Evolutionary conservation across 2,113 vertebrate species (phyloP).

Genomic region (Albula goreensis): DNA sequence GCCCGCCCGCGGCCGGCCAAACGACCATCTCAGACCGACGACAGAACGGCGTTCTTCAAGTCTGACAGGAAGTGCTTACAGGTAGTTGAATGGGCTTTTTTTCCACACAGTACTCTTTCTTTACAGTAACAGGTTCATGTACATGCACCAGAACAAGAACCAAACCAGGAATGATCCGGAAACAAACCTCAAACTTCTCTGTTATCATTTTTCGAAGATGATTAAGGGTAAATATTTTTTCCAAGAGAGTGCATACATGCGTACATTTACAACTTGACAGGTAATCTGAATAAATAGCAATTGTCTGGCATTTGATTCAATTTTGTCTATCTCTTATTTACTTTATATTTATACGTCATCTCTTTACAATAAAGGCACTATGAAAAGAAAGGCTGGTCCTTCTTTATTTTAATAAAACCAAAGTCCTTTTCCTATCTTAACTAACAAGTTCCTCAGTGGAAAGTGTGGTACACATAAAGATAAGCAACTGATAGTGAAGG

Average conservation of each 20-base stretch:
- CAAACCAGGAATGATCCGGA: constrained; percentile 31
- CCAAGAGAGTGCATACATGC: constrained; percentile 8
- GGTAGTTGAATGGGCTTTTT: constrained; percentile 27
- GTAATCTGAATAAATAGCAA: neutral
- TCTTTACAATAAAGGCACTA: neutral
- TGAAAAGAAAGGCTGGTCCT: neutral
- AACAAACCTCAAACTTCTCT: constrained; percentile 11
- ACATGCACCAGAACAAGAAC: neutral
- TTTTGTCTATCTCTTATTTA: neutral
- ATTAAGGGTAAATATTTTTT: neutral
- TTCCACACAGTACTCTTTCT: neutral
- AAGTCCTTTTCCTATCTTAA: neutral
- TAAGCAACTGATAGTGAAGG: no score
- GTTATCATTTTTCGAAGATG: constrained; percentile 10
- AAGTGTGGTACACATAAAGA: no score
- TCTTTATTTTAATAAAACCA: neutral
- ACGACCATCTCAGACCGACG: neutral
- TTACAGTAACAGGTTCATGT: neutral
- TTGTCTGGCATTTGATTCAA: neutral
- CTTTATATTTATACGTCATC: neutral
- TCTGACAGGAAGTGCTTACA: constrained; percentile 76
- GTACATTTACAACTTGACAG: neutral
- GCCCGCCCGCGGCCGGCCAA: neutral
- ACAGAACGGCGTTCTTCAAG: constrained; percentile 71
- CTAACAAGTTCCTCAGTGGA: no score